A percentile compares a stretch with the other conserved stretches of the same genome.
phyloP scores from a whole-genome alignment of 2,113 vertebrate species.

The Pantherophis guttatus region DNA sequence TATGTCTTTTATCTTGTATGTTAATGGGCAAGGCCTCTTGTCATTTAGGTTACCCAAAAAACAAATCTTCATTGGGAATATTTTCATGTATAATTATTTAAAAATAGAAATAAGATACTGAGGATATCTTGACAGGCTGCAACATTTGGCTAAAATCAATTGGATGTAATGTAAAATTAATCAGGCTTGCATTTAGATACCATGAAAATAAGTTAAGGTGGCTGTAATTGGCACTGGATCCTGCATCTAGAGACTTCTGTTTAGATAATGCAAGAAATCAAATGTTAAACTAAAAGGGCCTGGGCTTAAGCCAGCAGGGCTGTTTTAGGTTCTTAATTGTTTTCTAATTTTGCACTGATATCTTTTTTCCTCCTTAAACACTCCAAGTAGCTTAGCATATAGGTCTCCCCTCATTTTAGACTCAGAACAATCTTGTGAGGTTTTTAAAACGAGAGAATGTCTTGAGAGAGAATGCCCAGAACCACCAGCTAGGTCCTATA shows the following conservation, averaged over 20 bases:
- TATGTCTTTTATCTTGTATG: background rate
- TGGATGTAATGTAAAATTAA: background rate
- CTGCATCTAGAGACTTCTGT: background rate
- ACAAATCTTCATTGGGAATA: background rate
- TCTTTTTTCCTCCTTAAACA: background rate
- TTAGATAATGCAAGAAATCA: background rate
- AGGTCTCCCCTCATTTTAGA: background rate
- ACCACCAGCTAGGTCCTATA: background rate
- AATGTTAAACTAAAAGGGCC: background rate
- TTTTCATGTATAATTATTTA: background rate
- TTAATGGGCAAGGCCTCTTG: background rate
- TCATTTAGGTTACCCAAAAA: background rate
- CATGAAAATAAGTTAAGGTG: background rate
- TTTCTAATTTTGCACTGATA: background rate
- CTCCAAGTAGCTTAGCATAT: background rate
- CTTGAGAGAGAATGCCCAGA: background rate
- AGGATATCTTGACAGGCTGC: background rate
- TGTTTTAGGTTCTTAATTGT: background rate
- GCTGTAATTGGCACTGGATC: background rate
- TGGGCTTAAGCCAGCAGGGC: background rate
- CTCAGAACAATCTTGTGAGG: background rate
- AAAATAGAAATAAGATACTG: background rate
- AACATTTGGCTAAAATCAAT: background rate
- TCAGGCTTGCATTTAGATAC: background rate
- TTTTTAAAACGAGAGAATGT: background rate